phyloP scores from a whole-genome alignment of 2,888 invertebrate species.

The Lasioglossum marginatum region DNA sequence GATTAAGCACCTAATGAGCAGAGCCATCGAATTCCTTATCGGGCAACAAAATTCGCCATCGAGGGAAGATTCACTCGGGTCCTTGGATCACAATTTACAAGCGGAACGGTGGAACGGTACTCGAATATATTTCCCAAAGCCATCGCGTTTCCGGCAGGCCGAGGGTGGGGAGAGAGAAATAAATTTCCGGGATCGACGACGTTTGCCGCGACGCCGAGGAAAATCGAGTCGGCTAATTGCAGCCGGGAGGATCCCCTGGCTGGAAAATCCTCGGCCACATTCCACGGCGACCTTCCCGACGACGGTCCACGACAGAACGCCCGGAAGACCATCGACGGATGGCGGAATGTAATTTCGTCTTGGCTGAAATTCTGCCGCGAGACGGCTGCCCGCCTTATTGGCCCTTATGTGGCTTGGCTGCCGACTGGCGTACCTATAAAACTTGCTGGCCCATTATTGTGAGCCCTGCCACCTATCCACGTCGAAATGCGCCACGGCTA shows the following conservation, averaged over 20 bases:
- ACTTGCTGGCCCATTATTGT: slow-evolving; percentile 79
- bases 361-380: slow-evolving; percentile 77
- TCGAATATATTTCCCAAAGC: slow-evolving; percentile 69
- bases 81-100: slow-evolving; percentile 67
- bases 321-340: slow-evolving; percentile 60
- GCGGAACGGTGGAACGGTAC: slow-evolving; percentile 60
- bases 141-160: slow-evolving; percentile 25
- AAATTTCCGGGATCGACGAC: slow-evolving; percentile 73
- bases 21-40: slow-evolving; percentile 23
- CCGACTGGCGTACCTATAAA: slow-evolving; percentile 80
- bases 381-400: slow-evolving; percentile 76
- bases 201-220: slow-evolving; percentile 64
- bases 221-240: slow-evolving; percentile 75
- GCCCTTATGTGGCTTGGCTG: slow-evolving; percentile 74
- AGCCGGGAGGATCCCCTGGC: slow-evolving; percentile 34
- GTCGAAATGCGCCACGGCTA: slow-evolving; percentile 42
- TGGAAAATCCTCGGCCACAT: slow-evolving; percentile 64
- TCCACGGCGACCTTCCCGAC: slow-evolving; percentile 52
- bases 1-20: slow-evolving; percentile 46
- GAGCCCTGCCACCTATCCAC: slow-evolving; percentile 66
- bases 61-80: slow-evolving; percentile 44
- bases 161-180: slow-evolving; percentile 54
- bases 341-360: slow-evolving; percentile 83
- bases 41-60: slow-evolving; percentile 49
- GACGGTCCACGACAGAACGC: slow-evolving; percentile 37